Evolutionary conservation across 2,797 vertebrate species (phyloP).

Genomic region (Crenichthys baileyi): DNA sequence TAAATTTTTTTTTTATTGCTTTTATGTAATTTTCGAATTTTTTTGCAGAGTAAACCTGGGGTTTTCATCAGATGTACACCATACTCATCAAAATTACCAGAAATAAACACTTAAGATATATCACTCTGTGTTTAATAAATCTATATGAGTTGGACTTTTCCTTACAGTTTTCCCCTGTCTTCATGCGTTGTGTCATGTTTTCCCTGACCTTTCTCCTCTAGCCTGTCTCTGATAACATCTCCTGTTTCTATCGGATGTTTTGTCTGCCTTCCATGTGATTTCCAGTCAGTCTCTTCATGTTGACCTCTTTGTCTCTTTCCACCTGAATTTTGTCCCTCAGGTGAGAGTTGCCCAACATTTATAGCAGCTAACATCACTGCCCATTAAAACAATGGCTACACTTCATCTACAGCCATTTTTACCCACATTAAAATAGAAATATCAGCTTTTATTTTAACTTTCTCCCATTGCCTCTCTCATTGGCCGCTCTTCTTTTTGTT

Average conservation of each 20-base stretch:
- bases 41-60: not conserved
- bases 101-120: too few relatives aligned
- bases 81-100: too few relatives aligned
- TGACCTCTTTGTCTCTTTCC: conserved; percentile 59
- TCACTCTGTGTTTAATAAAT: too few relatives aligned
- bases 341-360: conserved; percentile 67
- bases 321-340: conserved; percentile 74
- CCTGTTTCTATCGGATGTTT: conserved; percentile 35
- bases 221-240: conserved; percentile 35
- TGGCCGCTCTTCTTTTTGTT: conserved; percentile 3
- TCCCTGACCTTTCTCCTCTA: conserved; percentile 21
- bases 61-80: too few relatives aligned
- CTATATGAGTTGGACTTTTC: not conserved
- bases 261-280: conserved; percentile 42
- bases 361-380: conserved; percentile 25
- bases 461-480: not conserved
- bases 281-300: conserved; percentile 62
- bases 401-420: conserved; percentile 1
- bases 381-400: conserved; percentile 8
- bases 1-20: not conserved
- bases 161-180: not conserved
- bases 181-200: conserved; percentile 10
- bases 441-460: not conserved
- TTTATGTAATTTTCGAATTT: not conserved
- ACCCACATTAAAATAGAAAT: not conserved